Evolutionary conservation across 2,113 vertebrate species (phyloP).

Genomic region (Sakesphorus luctuosus): DNA sequence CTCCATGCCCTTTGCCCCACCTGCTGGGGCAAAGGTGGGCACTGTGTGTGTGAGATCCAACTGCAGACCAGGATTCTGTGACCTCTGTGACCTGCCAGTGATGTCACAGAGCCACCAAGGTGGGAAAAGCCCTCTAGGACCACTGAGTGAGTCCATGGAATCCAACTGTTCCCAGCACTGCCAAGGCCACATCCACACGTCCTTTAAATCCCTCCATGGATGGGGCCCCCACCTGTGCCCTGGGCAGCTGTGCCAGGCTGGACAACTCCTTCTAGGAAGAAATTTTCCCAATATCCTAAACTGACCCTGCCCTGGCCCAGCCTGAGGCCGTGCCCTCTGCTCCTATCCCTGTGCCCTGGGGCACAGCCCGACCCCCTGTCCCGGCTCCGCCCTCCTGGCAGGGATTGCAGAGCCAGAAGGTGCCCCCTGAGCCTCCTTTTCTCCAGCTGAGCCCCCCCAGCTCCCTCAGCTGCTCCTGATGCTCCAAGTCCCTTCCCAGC

Average conservation of each 20-base stretch:
- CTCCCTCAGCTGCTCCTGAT: neutral
- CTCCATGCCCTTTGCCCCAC: too few species aligned
- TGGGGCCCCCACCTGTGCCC: neutral
- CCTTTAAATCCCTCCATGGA: neutral
- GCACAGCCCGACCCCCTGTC: accelerated
- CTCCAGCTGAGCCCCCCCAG: neutral
- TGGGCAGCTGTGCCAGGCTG: neutral
- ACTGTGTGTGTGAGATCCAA: neutral
- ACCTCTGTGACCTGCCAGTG: neutral
- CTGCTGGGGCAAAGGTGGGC: neutral
- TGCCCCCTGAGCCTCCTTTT: neutral
- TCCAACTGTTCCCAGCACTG: accelerated
- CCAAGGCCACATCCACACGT: neutral
- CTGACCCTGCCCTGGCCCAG: neutral
- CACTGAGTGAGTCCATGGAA: neutral
- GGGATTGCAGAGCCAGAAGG: neutral
- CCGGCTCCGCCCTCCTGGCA: neutral
- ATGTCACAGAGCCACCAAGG: neutral
- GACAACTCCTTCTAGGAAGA: neutral
- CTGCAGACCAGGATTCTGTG: neutral
- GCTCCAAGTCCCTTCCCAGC: neutral
- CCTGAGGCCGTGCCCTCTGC: accelerated
- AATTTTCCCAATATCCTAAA: neutral
- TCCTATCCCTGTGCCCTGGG: neutral
- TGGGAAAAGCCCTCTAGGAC: neutral